phyloP scores from a whole-genome alignment of 2,797 vertebrate genomes.

The Mallotus villosus region DNA sequence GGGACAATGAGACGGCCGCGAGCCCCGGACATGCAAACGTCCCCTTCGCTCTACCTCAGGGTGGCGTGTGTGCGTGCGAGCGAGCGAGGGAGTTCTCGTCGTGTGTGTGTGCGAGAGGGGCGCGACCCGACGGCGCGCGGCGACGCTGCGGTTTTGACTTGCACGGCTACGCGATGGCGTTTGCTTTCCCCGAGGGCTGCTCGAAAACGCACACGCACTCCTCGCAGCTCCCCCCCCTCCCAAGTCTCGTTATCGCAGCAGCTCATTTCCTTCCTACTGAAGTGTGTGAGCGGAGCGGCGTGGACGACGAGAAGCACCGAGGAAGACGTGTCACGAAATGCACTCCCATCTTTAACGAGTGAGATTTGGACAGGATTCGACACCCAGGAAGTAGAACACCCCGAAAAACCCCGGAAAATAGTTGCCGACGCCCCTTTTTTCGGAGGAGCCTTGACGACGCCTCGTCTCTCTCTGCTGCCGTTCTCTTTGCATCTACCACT shows the following conservation, averaged over 20 bases:
- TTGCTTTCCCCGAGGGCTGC: slow-evolving; percentile 32
- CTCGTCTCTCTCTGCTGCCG: slow-evolving; percentile 56
- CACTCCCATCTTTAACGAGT: slow-evolving; percentile 28
- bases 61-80: slow-evolving; percentile 6
- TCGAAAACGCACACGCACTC: slow-evolving; percentile 29
- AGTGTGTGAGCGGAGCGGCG: slow-evolving; percentile 33
- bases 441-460: slow-evolving; percentile 65
- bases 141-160: not conserved
- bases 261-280: slow-evolving; percentile 49
- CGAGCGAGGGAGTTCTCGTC: not conserved
- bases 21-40: not conserved
- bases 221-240: not conserved
- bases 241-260: slow-evolving; percentile 36
- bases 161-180: not conserved
- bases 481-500: slow-evolving; percentile 58
- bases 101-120: slow-evolving; percentile 5
- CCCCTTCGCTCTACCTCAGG: not conserved
- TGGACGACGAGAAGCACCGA: slow-evolving; percentile 33
- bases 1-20: slow-evolving; percentile 25
- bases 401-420: slow-evolving; percentile 21
- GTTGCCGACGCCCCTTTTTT: slow-evolving; percentile 66
- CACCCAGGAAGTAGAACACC: slow-evolving; percentile 15
- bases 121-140: too few relatives aligned
- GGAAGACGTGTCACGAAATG: slow-evolving; percentile 55
- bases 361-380: too few relatives aligned